Evolutionary conservation across 2,113 vertebrate genomes (phyloP).

Genomic region (Oplegnathus fasciatus): DNA sequence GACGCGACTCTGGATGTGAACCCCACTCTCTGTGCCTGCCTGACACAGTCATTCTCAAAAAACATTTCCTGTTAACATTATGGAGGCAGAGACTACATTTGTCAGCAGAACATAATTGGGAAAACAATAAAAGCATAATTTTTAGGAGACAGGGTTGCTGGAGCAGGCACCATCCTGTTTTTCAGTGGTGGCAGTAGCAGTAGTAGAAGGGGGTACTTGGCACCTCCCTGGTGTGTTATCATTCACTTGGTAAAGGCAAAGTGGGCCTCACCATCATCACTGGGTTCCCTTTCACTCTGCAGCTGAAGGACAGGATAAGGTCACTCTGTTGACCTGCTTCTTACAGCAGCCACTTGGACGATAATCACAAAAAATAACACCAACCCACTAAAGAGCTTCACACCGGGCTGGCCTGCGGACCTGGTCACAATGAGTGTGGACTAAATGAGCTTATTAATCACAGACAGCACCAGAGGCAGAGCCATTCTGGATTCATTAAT

Average conservation of each 20-base stretch:
- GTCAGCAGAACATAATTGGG: too few relatives aligned
- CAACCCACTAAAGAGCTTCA: slow-evolving; percentile 79
- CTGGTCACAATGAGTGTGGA: slow-evolving; percentile 64
- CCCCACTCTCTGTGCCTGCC: too few relatives aligned
- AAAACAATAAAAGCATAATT: background rate
- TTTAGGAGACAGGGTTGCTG: background rate
- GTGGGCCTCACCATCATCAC: slow-evolving; percentile 68
- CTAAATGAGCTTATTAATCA: slow-evolving; percentile 76
- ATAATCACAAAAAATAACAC: slow-evolving; percentile 88
- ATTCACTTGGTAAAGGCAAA: slow-evolving; percentile 64
- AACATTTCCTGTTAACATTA: background rate
- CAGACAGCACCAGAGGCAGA: slow-evolving; percentile 59
- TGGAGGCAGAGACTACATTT: background rate
- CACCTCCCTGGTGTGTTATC: slow-evolving; percentile 54
- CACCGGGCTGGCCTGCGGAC: slow-evolving; percentile 56
- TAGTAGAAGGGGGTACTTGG: slow-evolving; percentile 45
- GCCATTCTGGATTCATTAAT: slow-evolving; percentile 64
- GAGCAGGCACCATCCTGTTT: background rate
- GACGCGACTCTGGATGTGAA: background rate
- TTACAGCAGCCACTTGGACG: slow-evolving; percentile 82
- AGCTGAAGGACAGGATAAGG: slow-evolving; percentile 79
- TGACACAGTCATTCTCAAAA: too few relatives aligned
- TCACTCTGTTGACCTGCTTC: slow-evolving; percentile 83
- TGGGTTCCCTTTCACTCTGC: slow-evolving; percentile 75
- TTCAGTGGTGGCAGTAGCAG: slow-evolving; percentile 32